Evolutionary conservation across 2,113 vertebrate species (phyloP).

Genomic region (Caranx ignobilis): DNA sequence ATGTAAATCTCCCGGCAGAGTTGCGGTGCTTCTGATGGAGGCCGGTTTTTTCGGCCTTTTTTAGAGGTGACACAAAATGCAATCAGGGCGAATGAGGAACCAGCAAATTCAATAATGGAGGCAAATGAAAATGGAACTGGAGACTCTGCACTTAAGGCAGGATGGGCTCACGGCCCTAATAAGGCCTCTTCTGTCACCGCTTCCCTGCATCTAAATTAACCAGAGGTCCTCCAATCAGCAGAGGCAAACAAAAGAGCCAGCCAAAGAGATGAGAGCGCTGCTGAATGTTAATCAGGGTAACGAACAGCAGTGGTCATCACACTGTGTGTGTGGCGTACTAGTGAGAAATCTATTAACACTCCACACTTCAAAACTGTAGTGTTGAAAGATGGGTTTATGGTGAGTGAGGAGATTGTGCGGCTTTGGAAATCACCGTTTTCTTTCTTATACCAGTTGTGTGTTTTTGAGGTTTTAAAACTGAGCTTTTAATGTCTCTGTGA

Average conservation of each 20-base stretch:
- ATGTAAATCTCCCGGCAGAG: conserved; percentile 17
- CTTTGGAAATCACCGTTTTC: not conserved
- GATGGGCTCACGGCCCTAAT: conserved; percentile 73
- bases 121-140: conserved; percentile 79
- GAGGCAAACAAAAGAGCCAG: conserved; percentile 73
- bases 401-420: too few species aligned
- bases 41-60: conserved; percentile 22
- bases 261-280: conserved; percentile 54
- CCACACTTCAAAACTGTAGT: not conserved
- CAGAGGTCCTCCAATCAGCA: conserved; percentile 75
- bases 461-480: conserved; percentile 25
- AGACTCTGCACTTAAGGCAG: conserved; percentile 79
- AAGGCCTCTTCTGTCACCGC: conserved; percentile 77
- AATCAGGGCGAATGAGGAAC: conserved; percentile 76
- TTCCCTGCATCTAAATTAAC: conserved; percentile 79
- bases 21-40: conserved; percentile 21
- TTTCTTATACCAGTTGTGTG: not conserved
- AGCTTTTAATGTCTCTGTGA: conserved; percentile 34
- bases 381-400: not conserved
- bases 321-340: not conserved
- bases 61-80: conserved; percentile 83
- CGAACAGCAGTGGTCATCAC: conserved; percentile 15
- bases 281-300: conserved; percentile 69
- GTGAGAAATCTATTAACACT: not conserved
- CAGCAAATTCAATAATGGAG: conserved; percentile 80